Conservation (phyloP, 1,140 invertebrate species). For the Triops longicaudatus region DNA sequence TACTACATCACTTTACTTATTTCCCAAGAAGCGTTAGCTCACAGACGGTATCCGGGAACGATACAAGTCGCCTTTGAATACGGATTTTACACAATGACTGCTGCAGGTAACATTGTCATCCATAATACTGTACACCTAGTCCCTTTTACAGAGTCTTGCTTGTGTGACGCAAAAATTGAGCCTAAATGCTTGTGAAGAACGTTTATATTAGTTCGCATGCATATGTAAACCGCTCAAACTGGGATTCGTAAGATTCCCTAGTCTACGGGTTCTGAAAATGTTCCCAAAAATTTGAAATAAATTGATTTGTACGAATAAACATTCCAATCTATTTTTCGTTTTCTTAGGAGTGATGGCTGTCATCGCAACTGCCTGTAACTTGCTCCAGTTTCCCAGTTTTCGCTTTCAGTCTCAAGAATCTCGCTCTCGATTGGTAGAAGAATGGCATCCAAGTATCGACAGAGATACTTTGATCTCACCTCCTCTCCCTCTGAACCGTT, state of each 20-base stretch:
- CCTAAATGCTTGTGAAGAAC: no score
- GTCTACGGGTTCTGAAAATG: no score
- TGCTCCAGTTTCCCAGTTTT: constrained; percentile 29
- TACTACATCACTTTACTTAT: constrained; percentile 46
- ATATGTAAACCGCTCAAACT: no score
- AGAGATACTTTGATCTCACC: constrained; percentile 29
- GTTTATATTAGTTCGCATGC: constrained; percentile 23
- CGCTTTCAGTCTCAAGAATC: constrained; percentile 27
- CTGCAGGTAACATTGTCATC: constrained; percentile 45
- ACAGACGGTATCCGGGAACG: constrained; percentile 38
- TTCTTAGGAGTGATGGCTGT: constrained; percentile 36
- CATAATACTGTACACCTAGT: no score
- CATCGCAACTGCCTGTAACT: constrained; percentile 36
- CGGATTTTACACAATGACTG: constrained; percentile 47
- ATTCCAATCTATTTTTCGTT: constrained; percentile 19
- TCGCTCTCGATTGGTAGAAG: constrained; percentile 35
- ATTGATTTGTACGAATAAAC: no score
- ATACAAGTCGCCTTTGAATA: constrained; percentile 45
- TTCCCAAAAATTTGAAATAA: no score
- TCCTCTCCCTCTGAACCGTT: constrained; percentile 23
- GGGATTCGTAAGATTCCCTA: no score
- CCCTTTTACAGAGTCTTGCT: no score
- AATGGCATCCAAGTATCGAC: constrained; percentile 36
- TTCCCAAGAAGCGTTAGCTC: constrained; percentile 40
- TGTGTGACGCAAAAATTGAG: no score